These are phyloP conservation scores for Vidua macroura DNA, from an alignment of 2,113 vertebrate species.

Conservation along the genomic window DNA sequence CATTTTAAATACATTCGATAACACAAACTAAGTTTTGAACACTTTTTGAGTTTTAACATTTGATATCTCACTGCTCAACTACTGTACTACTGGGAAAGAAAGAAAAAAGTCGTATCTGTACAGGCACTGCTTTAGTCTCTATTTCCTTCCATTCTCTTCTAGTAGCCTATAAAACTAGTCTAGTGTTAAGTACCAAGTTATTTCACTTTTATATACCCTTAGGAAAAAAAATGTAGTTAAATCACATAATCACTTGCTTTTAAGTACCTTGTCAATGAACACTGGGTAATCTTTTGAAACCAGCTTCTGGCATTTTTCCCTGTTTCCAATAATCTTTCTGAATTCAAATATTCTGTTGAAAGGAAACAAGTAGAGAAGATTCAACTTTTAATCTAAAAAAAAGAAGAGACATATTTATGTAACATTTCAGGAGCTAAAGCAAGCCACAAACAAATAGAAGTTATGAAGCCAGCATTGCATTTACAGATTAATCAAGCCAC, in stretches of 20 bases:
- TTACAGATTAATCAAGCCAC: background rate
- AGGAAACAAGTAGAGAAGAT: conserved; percentile 45
- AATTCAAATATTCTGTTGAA: conserved; percentile 93
- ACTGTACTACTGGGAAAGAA: background rate
- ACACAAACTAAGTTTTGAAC: background rate
- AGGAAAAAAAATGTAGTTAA: background rate
- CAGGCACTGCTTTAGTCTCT: background rate
- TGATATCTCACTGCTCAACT: background rate
- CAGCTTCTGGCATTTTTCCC: conserved; percentile 88
- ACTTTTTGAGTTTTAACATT: background rate
- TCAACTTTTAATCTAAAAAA: conserved; percentile 43
- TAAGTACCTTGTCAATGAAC: conserved; percentile 87
- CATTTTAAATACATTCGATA: background rate
- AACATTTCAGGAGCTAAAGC: background rate
- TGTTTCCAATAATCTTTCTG: conserved; percentile 91
- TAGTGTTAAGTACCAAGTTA: background rate
- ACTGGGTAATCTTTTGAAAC: conserved; percentile 93
- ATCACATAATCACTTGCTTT: background rate
- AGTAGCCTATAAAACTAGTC: background rate
- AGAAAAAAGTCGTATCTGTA: background rate
- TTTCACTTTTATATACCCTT: background rate
- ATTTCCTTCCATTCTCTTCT: background rate
- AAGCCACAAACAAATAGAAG: background rate
- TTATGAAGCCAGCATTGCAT: background rate
- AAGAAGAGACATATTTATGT: background rate